Base-by-base conservation (phyloP, 1,140 invertebrate genomes). In the Bombus breviceps region DNA sequence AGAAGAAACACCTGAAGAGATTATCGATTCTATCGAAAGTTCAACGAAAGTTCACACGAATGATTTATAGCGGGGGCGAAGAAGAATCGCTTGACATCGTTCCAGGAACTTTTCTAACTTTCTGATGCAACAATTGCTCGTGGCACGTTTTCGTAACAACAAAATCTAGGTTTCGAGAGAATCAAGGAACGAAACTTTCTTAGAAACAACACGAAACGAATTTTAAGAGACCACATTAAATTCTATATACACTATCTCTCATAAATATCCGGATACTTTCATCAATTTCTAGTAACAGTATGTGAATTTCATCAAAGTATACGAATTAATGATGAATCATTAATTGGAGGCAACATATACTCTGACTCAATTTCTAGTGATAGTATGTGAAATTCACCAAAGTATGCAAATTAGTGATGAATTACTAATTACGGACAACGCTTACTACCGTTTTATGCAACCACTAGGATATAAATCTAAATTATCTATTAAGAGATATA, bases 41-140 rank as follows among this genome's bases (percentile, higher is more conserved):
- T 77, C 39, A 34, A 37, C 28, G 47, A 72, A 39, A 22, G 25
- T 47, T 53, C n/a, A 22, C 34, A 37, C 18, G 59, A 47, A 41
- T 34, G 18, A 57, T 43, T 28, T 37, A 3, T 6, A n/a, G 34
- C 12, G 39, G 64, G 80, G 53, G 10, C 13, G 25, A 62, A 28
- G 32, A 32, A 32, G 41, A 68, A 62, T 86, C 28, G 32, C 34
- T 82, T 75, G 64, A 69, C 66, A 80, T 69, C 64, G 64, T 69
- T 80, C 43, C 78, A 80, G 43, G 32, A 66, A 80, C 77, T 37
- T 68, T 47, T 79, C 77, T 68, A 79, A 80, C 64, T 80, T 80
- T 80, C 78, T 69, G 78, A 80, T 53, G 78, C 78, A 68, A 79
- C 41, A 47, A 71, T 80, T 34, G 78, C 64, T 80, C 41, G 78